These are phyloP conservation scores for Mizuhopecten yessoensis DNA, from an alignment of 1,140 invertebrate species.

Conservation along the genomic window DNA sequence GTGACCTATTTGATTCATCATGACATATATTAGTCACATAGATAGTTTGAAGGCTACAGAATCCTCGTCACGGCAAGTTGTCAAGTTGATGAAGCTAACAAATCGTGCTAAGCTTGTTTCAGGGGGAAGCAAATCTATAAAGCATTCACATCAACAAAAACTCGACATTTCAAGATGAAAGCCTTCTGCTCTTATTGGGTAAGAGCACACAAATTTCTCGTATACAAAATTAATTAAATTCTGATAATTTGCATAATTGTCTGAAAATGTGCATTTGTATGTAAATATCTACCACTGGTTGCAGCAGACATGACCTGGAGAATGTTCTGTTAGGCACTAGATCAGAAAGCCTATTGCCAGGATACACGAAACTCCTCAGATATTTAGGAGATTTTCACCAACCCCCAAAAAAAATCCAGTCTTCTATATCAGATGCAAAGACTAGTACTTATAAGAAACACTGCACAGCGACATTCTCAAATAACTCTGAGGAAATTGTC, in stretches of 20 bases:
- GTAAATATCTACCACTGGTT: not conserved
- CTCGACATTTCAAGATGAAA: conserved; percentile 13
- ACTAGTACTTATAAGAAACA: too few species aligned
- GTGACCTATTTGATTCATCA: not conserved
- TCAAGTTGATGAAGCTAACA: not conserved
- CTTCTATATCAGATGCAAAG: too few species aligned
- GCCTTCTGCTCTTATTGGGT: conserved; percentile 11
- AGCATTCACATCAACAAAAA: not conserved
- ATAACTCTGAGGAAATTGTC: too few species aligned
- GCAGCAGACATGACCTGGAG: not conserved
- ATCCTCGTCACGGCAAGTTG: too few species aligned
- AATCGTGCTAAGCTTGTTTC: not conserved
- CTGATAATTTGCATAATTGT: conserved; percentile 28
- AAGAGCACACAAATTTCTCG: not conserved
- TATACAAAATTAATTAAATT: conserved; percentile 31
- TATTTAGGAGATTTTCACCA: not conserved
- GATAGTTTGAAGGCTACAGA: not conserved
- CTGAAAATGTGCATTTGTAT: conserved; percentile 26
- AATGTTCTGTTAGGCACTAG: not conserved
- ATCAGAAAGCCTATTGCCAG: not conserved
- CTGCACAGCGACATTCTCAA: too few species aligned
- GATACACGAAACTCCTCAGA: not conserved
- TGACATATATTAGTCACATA: not conserved
- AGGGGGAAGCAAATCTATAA: not conserved
- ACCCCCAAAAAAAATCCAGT: not conserved